Base-by-base conservation (phyloP, 2,888 invertebrate species). In the Diarsia dahlii region DNA sequence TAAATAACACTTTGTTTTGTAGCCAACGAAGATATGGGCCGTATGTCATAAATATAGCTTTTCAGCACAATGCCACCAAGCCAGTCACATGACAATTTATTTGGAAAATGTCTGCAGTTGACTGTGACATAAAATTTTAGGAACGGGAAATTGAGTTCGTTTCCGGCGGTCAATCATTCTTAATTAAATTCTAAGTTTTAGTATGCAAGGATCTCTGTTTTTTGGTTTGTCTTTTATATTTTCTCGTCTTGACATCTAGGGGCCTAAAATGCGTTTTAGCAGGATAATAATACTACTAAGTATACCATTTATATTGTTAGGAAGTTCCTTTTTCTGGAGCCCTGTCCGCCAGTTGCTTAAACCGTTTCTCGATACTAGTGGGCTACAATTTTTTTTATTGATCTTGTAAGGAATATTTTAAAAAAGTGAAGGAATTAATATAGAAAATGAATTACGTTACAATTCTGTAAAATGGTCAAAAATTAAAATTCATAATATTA, bases 1-100 rank as follows among this genome's bases (percentile, higher is more conserved):
- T 76, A 84, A 71, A 84, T 76, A 82, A 70, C 82, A 78, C 78
- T 81, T 87, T 84, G 74, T 87, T 82, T 71, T 74, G 74, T 75
- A 52, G 73, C 77, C 60, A 71, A 63, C 54, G 60, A 71, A 73
- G 68, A 76, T 72, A 80, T 71, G 73, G 28, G 18, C 46, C 68
- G 73, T 75, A 67, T 69, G 66, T 68, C 77, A 80, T 60, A 71
- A 66, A 74, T 77, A 28, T 65, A n/a, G 63, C 54, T 52, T 12
- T 77, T 52, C 50, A 23, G 58, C 60, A 50, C 13, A 67, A 56
- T 48, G 52, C 39, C n/a, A 20, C 58, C 63, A 63, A 56, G 13
- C 39, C 34, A 48, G 64, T 18, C 34, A 23, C n/a, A 72, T 56
- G 10, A 48, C 23, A 45, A 65, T 67, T 72, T 78, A 66, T 54